These are phyloP conservation scores for Nowickia ferox DNA, from an alignment of 2,888 invertebrate species.

Conservation along the genomic window DNA sequence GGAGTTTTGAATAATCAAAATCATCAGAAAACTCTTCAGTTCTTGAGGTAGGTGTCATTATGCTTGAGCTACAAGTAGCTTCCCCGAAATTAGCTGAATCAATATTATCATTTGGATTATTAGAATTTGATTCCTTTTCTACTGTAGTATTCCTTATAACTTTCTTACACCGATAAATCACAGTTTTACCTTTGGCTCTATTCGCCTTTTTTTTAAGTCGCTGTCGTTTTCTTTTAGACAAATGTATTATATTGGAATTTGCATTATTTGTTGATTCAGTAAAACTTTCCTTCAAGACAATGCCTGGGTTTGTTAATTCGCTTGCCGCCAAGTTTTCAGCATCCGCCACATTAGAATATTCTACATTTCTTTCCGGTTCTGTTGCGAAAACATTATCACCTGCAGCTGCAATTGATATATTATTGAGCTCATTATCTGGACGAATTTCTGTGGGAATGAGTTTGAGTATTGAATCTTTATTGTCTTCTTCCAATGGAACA, in stretches of 20 bases:
- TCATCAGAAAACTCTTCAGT: too few relatives aligned
- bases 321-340: not conserved
- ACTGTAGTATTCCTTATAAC: not conserved
- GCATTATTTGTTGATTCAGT: not conserved
- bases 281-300: not conserved
- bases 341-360: not conserved
- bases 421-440: not conserved
- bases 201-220: not conserved
- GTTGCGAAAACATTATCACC: too few relatives aligned
- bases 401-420: too few relatives aligned
- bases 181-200: too few relatives aligned
- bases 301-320: not conserved
- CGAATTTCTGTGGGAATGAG: not conserved
- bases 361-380: not conserved
- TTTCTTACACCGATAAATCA: not conserved
- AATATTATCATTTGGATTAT: not conserved
- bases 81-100: not conserved
- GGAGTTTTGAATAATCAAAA: slow-evolving; percentile 44
- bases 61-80: not conserved
- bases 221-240: not conserved
- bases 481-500: not conserved
- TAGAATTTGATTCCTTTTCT: not conserved
- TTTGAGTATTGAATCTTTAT: not conserved
- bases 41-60: not conserved
- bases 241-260: not conserved